These are phyloP conservation scores for Diplodus sargus DNA, from an alignment of 2,797 vertebrate species.

Conservation along the genomic window DNA sequence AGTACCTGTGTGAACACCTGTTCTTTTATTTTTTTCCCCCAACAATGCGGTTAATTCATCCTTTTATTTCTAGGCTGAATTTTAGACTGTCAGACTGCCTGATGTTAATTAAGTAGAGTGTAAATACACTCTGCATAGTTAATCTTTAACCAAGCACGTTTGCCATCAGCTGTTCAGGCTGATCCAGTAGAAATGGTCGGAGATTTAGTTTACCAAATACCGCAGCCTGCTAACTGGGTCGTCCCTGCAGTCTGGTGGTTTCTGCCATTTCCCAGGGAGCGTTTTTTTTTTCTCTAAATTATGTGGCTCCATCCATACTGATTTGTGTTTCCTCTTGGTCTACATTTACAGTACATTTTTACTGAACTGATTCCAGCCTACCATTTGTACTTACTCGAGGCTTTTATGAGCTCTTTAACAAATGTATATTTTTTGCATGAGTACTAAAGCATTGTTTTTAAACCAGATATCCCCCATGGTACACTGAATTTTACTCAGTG, in stretches of 20 bases:
- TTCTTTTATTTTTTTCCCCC: background rate
- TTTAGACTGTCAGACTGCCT: slow-evolving; percentile 1
- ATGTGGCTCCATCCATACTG: background rate
- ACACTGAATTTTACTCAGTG: background rate
- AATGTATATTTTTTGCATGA: background rate
- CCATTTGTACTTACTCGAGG: slow-evolving; percentile 9
- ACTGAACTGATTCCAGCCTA: slow-evolving; percentile 34
- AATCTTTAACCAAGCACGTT: slow-evolving; percentile 27
- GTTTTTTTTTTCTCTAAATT: slow-evolving; percentile 25
- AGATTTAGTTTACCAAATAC: no score
- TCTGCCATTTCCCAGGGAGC: slow-evolving; percentile 27
- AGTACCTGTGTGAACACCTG: background rate
- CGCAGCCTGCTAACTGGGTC: slow-evolving; percentile 9
- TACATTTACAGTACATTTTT: slow-evolving; percentile 15
- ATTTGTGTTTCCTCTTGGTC: slow-evolving; percentile 13
- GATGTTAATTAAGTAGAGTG: background rate
- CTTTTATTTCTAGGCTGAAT: background rate
- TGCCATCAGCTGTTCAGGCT: background rate
- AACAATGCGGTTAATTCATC: background rate
- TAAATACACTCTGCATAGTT: slow-evolving; percentile 1
- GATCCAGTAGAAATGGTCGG: background rate
- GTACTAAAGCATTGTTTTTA: slow-evolving; percentile 17
- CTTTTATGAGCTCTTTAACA: slow-evolving; percentile 16
- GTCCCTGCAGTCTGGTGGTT: slow-evolving; percentile 19
- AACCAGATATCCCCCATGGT: background rate